Conservation (phyloP, 1,140 invertebrate genomes). For the Scylla paramamosain region DNA sequence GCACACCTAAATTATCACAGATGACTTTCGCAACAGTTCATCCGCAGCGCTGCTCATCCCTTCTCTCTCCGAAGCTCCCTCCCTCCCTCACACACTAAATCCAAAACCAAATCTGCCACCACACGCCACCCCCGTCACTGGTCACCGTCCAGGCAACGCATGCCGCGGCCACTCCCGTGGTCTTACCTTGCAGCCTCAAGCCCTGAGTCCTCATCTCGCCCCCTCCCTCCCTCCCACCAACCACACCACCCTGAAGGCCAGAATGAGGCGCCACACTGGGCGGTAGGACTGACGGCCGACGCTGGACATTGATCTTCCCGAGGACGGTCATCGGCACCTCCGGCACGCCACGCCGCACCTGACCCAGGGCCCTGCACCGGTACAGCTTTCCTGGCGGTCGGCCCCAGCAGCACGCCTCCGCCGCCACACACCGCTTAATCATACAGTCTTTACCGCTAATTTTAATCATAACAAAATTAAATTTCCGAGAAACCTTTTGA, state of each 20-base stretch:
- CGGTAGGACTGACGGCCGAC: neutral
- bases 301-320: slow-evolving; percentile 1
- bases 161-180: neutral
- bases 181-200: neutral
- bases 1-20: neutral
- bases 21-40: slow-evolving; percentile 18
- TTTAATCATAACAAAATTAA: neutral
- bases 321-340: slow-evolving; percentile 7
- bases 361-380: neutral
- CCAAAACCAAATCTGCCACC: neutral
- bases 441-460: neutral
- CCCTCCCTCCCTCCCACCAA: neutral
- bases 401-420: neutral
- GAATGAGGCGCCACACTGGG: neutral
- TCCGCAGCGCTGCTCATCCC: neutral
- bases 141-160: neutral
- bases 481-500: neutral
- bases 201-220: neutral
- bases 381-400: neutral
- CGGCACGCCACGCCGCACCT: neutral
- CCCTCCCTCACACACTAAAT: neutral
- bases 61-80: neutral
- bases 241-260: neutral
- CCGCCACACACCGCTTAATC: neutral
- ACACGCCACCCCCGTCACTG: neutral